Percentiles rank a stretch among this genome's conserved stretches.
These are phyloP conservation scores for Scaptomyza caliginosa DNA, from an alignment of 2,888 invertebrate species.

Conservation along the genomic window DNA sequence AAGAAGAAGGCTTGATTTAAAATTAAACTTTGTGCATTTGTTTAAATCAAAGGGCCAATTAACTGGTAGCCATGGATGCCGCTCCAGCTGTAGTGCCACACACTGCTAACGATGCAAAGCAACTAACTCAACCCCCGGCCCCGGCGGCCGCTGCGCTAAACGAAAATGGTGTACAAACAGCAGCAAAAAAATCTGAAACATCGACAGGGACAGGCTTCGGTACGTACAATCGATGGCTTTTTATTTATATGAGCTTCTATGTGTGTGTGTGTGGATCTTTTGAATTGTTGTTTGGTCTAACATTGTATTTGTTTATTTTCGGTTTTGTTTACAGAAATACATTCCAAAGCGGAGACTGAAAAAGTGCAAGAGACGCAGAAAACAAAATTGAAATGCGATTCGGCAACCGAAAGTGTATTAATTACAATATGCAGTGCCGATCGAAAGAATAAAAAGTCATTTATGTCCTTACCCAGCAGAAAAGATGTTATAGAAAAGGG, in stretches of 20 bases:
- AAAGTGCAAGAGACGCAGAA: slow-evolving; percentile 46
- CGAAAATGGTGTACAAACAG: slow-evolving; percentile 78
- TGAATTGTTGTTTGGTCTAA: slow-evolving; percentile 20
- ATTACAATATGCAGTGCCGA: slow-evolving; percentile 75
- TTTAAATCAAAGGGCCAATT: slow-evolving; percentile 19
- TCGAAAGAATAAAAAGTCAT: slow-evolving; percentile 71
- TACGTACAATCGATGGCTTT: slow-evolving; percentile 25
- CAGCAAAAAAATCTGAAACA: slow-evolving; percentile 71
- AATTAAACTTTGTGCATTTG: slow-evolving; percentile 44
- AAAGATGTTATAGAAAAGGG: slow-evolving; percentile 73
- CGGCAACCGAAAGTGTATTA: slow-evolving; percentile 62
- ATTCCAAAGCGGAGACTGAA: slow-evolving; percentile 48
- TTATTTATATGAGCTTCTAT: background rate
- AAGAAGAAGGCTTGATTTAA: slow-evolving; percentile 53
- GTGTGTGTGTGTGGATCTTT: background rate
- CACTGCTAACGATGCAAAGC: slow-evolving; percentile 49
- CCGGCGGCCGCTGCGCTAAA: slow-evolving; percentile 60
- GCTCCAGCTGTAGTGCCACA: slow-evolving; percentile 54
- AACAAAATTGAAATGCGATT: slow-evolving; percentile 56
- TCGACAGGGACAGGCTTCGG: slow-evolving; percentile 37
- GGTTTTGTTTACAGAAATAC: slow-evolving; percentile 40
- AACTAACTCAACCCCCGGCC: slow-evolving; percentile 57
- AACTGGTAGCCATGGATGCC: slow-evolving; percentile 59
- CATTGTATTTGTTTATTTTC: slow-evolving; percentile 38
- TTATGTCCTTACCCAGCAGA: slow-evolving; percentile 70